A percentile compares a stretch with the other conserved stretches of the same genome.
Evolutionary conservation across 2,113 vertebrate species (phyloP).

Genomic region (Pelobates fuscus): DNA sequence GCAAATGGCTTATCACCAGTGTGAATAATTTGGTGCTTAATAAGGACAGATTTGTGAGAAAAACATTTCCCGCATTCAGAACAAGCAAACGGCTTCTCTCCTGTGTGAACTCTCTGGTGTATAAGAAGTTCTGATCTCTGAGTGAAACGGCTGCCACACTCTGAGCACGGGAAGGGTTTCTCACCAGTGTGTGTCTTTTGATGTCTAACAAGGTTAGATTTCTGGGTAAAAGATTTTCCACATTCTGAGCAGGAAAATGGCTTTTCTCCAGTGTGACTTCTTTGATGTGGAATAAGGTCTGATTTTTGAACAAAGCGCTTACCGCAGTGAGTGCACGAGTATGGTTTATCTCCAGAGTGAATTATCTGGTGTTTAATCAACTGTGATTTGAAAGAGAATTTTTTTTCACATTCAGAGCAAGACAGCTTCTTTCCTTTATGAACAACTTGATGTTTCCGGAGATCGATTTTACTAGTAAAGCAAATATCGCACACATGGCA

Average conservation of each 20-base stretch:
- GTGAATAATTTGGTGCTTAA: slow-evolving; percentile 51
- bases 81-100: neutral
- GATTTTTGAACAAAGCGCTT: neutral
- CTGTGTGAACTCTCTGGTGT: neutral
- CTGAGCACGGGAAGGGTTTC: slow-evolving; percentile 54
- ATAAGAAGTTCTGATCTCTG: neutral
- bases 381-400: slow-evolving; percentile 2
- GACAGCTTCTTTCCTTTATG: neutral
- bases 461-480: slow-evolving; percentile 57
- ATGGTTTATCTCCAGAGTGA: slow-evolving; percentile 5
- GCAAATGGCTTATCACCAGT: slow-evolving; percentile 53
- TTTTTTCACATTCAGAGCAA: neutral
- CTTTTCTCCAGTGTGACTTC: slow-evolving; percentile 21
- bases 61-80: neutral
- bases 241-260: slow-evolving; percentile 19
- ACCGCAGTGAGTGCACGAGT: neutral
- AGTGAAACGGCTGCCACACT: slow-evolving; percentile 59
- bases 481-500: slow-evolving; percentile 60
- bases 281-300: neutral
- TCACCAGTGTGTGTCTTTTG: slow-evolving; percentile 16
- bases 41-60: neutral
- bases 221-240: neutral
- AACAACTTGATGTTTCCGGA: too few relatives aligned
- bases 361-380: neutral
- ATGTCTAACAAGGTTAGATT: neutral